Conservation (phyloP, 2,888 invertebrate species). For the Stenodema calcarata region DNA sequence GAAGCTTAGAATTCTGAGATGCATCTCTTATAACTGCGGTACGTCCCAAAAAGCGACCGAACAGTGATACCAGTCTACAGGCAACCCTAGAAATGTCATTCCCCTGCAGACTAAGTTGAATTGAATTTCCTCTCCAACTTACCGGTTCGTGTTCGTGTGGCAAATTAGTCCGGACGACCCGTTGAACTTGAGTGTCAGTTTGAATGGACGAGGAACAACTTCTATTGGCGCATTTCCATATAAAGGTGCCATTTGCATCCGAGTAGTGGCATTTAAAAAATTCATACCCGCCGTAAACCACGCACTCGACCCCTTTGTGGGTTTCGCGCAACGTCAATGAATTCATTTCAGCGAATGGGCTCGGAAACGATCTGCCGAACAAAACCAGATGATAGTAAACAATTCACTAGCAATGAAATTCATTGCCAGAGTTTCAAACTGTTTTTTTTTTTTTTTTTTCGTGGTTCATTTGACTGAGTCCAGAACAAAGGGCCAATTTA, state of each 20-base stretch:
- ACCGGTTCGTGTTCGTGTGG: slow-evolving; percentile 5
- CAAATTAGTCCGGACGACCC: not conserved
- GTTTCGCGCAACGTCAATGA: not conserved
- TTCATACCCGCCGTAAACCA: not conserved
- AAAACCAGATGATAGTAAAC: not conserved
- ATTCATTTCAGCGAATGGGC: not conserved
- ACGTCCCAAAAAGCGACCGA: too few species aligned
- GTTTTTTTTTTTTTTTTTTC: too few species aligned
- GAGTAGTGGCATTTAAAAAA: not conserved
- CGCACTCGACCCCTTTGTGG: not conserved
- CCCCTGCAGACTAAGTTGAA: too few species aligned
- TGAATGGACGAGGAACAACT: not conserved
- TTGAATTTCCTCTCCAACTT: not conserved
- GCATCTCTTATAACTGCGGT: too few species aligned
- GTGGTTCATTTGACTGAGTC: too few species aligned
- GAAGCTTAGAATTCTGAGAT: too few species aligned
- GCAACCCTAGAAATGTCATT: too few species aligned
- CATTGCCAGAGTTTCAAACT: too few species aligned
- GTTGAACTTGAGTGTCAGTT: not conserved
- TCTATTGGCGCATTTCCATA: not conserved
- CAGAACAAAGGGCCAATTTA: too few species aligned
- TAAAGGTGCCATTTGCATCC: not conserved
- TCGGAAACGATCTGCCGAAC: not conserved
- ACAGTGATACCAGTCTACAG: too few species aligned
- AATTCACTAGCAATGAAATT: not conserved